Evolutionary conservation across 2,113 vertebrate genomes (phyloP).

Genomic region (Nanorana parkeri): DNA sequence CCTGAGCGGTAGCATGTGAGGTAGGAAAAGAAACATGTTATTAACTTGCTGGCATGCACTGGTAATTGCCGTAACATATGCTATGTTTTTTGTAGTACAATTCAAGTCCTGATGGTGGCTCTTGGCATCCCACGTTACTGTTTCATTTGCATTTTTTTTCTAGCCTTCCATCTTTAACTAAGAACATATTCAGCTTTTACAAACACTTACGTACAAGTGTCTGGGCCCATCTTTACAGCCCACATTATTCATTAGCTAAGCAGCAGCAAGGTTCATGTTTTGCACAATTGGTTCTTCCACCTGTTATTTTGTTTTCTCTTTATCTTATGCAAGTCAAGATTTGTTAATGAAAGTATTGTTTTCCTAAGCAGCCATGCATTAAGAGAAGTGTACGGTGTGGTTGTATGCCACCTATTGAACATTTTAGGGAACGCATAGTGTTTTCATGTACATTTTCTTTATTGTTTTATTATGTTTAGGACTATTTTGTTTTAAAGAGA

Average conservation of each 20-base stretch:
- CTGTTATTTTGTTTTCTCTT: constrained; percentile 49
- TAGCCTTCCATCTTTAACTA: background rate
- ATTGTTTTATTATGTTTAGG: too few species aligned
- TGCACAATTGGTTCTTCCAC: constrained; percentile 47
- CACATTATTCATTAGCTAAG: constrained; percentile 59
- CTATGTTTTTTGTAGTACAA: constrained; percentile 15
- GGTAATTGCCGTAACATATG: constrained; percentile 26
- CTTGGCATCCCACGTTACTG: constrained; percentile 18
- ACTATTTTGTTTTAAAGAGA: too few species aligned
- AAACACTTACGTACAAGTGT: background rate
- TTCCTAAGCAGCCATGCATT: constrained; percentile 54
- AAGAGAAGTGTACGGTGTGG: background rate
- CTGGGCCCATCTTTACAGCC: constrained; percentile 43
- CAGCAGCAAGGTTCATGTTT: constrained; percentile 49
- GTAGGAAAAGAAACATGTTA: background rate
- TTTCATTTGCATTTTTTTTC: background rate
- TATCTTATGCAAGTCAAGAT: constrained; percentile 55
- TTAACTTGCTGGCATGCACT: constrained; percentile 17
- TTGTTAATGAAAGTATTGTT: constrained; percentile 59
- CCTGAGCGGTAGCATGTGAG: constrained; percentile 4
- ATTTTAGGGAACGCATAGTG: too few species aligned
- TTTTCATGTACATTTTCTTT: too few species aligned
- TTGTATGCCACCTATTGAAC: background rate
- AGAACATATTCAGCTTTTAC: background rate
- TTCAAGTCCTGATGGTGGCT: constrained; percentile 28